Percentiles rank a stretch among this genome's conserved stretches.
Conservation (phyloP, 2,797 vertebrate species). For the Pseudomugil gertrudae region DNA sequence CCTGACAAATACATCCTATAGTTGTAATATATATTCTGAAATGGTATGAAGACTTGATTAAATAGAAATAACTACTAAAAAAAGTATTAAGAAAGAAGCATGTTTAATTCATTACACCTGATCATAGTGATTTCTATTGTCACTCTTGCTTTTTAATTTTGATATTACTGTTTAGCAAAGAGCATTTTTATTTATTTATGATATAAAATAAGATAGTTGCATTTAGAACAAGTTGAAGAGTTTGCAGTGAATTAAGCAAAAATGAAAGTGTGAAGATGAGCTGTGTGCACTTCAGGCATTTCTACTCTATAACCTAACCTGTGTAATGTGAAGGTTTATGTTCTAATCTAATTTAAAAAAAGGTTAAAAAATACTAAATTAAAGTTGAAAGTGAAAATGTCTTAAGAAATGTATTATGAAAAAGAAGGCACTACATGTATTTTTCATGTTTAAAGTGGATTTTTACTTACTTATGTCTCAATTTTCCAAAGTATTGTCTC, state of each 20-base stretch:
- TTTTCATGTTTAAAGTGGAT: not conserved
- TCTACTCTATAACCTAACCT: constrained; percentile 23
- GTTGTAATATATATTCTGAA: not conserved
- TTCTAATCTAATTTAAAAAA: constrained; percentile 33
- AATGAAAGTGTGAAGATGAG: constrained; percentile 15
- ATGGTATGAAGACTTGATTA: constrained; percentile 11
- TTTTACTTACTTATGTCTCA: constrained; percentile 3
- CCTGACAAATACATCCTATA: not conserved
- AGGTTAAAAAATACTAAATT: constrained; percentile 20
- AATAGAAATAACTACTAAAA: not conserved
- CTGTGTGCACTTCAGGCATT: constrained; percentile 3
- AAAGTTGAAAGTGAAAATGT: constrained; percentile 21
- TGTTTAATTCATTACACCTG: not conserved
- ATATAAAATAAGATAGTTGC: constrained; percentile 49
- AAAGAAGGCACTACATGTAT: constrained; percentile 24
- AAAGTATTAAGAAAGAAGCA: constrained; percentile 9
- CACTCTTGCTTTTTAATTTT: constrained; percentile 31
- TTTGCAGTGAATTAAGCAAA: constrained; percentile 31
- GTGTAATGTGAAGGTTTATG: constrained; percentile 11
- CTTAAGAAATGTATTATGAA: constrained; percentile 21
- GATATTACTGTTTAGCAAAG: constrained; percentile 12
- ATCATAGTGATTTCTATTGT: constrained; percentile 17
- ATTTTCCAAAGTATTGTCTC: constrained; percentile 8
- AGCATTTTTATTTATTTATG: constrained; percentile 43
- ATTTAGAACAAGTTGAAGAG: not conserved